Percentiles rank a stretch among this genome's conserved stretches.
Conservation (phyloP, 2,113 vertebrate genomes). For the Mesoclemmys tuberculata region DNA sequence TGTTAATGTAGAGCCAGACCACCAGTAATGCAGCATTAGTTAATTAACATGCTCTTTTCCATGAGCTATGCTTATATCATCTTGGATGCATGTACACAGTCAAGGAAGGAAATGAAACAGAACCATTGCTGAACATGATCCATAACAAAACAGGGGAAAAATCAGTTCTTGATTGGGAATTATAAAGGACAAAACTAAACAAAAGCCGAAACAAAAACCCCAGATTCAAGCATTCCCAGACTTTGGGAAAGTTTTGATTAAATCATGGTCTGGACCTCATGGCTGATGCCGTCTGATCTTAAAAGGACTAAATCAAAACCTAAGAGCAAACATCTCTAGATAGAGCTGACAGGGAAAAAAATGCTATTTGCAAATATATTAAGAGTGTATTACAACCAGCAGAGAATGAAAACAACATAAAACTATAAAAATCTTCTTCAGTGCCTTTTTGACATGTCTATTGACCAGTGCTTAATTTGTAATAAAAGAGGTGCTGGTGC, state of each 20-base stretch:
- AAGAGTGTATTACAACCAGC: not conserved
- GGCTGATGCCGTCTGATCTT: not conserved
- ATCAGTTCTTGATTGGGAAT: rapidly evolving
- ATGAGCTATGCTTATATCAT: not conserved
- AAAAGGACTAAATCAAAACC: not conserved
- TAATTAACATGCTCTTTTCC: not conserved
- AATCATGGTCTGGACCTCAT: not conserved
- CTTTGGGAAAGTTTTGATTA: not conserved
- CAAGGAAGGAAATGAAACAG: not conserved
- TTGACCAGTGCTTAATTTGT: not conserved
- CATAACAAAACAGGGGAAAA: not conserved
- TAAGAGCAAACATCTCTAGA: not conserved
- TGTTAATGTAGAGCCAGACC: not conserved
- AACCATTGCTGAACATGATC: rapidly evolving
- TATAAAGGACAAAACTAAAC: conserved; percentile 1
- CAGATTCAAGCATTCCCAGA: not conserved
- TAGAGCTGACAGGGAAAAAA: not conserved
- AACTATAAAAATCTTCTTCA: not conserved
- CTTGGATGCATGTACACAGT: not conserved
- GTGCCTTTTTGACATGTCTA: conserved; percentile 1
- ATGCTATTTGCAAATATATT: not conserved
- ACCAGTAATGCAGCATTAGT: not conserved
- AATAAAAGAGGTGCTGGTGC: no score
- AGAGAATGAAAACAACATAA: not conserved
- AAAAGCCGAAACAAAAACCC: conserved; percentile 15